phyloP scores from a whole-genome alignment of 2,888 invertebrate species.

The Nomada fucata region DNA sequence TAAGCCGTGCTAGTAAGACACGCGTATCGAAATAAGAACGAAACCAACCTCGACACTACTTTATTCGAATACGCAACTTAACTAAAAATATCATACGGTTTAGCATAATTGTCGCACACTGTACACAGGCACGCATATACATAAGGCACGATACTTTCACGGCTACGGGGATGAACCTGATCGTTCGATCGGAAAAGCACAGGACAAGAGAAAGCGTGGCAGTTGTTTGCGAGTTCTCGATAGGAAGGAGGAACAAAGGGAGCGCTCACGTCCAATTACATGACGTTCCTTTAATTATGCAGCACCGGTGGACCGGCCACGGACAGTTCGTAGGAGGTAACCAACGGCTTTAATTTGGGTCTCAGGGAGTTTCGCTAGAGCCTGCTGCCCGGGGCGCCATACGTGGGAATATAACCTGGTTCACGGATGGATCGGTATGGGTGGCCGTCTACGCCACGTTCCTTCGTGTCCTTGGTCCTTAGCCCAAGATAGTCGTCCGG shows the following conservation, averaged over 20 bases:
- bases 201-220: conserved; percentile 7
- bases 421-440: conserved; percentile 74
- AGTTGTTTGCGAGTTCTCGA: conserved; percentile 33
- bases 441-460: conserved; percentile 78
- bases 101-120: too few species aligned
- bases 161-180: neutral
- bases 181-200: neutral
- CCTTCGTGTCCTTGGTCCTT: conserved; percentile 79
- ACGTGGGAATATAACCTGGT: conserved; percentile 80
- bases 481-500: conserved; percentile 71
- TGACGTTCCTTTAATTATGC: conserved; percentile 82
- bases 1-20: too few species aligned
- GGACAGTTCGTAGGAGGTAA: conserved; percentile 76
- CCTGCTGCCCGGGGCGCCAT: conserved; percentile 79
- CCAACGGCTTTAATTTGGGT: conserved; percentile 81
- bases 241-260: conserved; percentile 58
- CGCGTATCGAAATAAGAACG: too few species aligned
- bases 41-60: too few species aligned
- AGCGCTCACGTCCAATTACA: conserved; percentile 78
- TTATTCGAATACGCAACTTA: too few species aligned
- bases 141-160: neutral
- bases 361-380: conserved; percentile 78
- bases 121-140: neutral
- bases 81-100: too few species aligned
- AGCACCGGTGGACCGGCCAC: conserved; percentile 77